Evolutionary conservation across 2,888 invertebrate genomes (phyloP).

Genomic region (Auanema freiburgensis): DNA sequence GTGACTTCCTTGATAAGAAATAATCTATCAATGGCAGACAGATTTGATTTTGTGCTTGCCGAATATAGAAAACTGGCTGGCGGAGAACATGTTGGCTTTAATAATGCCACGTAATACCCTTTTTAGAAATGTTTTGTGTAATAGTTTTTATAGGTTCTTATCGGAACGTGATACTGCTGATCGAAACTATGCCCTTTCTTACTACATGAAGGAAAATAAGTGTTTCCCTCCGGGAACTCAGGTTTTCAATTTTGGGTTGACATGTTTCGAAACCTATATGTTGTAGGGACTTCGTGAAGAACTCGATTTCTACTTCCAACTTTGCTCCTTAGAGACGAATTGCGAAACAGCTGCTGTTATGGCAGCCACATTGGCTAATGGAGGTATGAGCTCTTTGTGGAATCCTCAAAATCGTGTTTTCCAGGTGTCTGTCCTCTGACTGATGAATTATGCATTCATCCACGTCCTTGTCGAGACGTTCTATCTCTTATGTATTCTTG

Average conservation of each 20-base stretch:
- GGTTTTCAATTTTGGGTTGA: not conserved
- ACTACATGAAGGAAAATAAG: constrained; percentile 85
- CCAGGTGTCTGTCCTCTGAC: constrained; percentile 60
- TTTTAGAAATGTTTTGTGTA: not conserved
- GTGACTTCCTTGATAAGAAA: constrained; percentile 77
- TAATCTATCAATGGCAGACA: constrained; percentile 65
- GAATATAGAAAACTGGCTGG: constrained; percentile 74
- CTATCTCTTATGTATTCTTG: constrained; percentile 96
- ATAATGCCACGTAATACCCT: constrained; percentile 78
- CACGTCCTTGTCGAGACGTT: constrained; percentile 90
- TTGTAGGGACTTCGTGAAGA: constrained; percentile 66
- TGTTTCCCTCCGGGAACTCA: constrained; percentile 47
- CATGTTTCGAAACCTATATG: not conserved
- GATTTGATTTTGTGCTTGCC: constrained; percentile 66
- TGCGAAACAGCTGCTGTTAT: constrained; percentile 89
- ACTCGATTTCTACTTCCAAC: constrained; percentile 70
- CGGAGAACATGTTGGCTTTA: constrained; percentile 83
- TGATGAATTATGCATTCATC: constrained; percentile 52
- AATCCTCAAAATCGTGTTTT: not conserved
- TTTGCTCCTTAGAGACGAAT: constrained; percentile 91
- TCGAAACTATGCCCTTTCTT: constrained; percentile 91
- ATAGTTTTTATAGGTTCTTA: constrained; percentile 72
- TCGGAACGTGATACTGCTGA: constrained; percentile 90
- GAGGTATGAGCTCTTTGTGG: constrained; percentile 71
- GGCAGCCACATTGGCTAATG: constrained; percentile 92